Base-by-base conservation (phyloP, 2,797 vertebrate genomes). In the Parauchenoglanis ngamensis region DNA sequence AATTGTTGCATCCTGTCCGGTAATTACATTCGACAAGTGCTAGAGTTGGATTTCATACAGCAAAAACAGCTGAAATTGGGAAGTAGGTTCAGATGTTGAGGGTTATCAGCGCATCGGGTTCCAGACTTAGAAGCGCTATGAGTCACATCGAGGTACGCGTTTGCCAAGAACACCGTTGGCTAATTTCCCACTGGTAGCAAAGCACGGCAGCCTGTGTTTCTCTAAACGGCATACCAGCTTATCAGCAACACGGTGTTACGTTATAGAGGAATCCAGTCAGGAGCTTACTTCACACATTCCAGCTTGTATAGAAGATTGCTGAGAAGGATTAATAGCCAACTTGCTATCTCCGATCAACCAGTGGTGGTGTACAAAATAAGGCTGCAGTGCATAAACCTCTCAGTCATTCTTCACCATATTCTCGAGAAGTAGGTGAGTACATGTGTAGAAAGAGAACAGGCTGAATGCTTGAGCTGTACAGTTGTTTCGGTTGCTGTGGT, bases 31-130 rank as follows among this genome's bases (percentile, higher is more conserved):
- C 19, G 10, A 15, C 56, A 15, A 80, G 31, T 23, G 17, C 49
- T 28, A 40, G n/a, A 25, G 63, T 31, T 40, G 28, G 67, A 80
- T n/a, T 85, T 23, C 10, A 17, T 56, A 23, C 46, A 44, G 52
- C 12, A 61, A 72, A 84, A 63, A 63, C 28, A 49, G 44, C 49
- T 23, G 15, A 73, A 61, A 19, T 54, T 46, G 31, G 35, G 35
- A 25, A 28, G n/a, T 0, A 6, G 35, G 65, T 68, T 59, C 44
- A 28, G 40, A 52, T 25, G 57, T 72, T 52, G 40, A 59, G 17
- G 83, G 31, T 85, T 88, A 28, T 75, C 83, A 35, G 78, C 31
- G 25, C 35, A n/a, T 56, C 23, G 52, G 49, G 81, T 83, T 87
- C 7, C 23, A 35, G 31, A 13, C 86, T 25, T 12, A 65, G 31